Conservation (phyloP, 2,888 invertebrate genomes). For the Melinaea menophilus region DNA sequence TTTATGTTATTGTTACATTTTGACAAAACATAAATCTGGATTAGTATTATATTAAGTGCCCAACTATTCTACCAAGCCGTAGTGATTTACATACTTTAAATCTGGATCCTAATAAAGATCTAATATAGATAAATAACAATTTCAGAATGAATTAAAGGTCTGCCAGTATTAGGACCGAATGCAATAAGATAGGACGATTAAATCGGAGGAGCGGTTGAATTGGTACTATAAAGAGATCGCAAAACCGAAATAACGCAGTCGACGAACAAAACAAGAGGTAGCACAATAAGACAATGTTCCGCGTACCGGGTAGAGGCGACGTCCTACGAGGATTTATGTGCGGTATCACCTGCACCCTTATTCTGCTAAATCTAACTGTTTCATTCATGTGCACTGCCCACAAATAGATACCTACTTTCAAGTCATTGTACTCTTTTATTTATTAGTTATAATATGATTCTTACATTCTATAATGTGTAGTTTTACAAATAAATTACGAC, state of each 20-base stretch:
- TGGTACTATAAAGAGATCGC: constrained; percentile 51
- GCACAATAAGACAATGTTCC: constrained; percentile 72
- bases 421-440: constrained; percentile 25
- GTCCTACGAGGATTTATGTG: constrained; percentile 61
- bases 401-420: constrained; percentile 2
- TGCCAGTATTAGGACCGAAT: constrained; percentile 12
- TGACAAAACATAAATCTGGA: too few species aligned
- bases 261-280: constrained; percentile 60
- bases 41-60: too few species aligned
- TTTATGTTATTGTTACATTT: too few species aligned
- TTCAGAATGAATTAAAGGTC: background rate
- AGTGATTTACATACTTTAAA: too few species aligned
- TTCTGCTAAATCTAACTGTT: constrained; percentile 34
- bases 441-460: background rate
- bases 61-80: too few species aligned
- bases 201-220: constrained; percentile 30
- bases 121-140: too few species aligned
- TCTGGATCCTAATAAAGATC: too few species aligned
- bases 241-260: constrained; percentile 65
- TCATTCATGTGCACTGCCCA: constrained; percentile 34
- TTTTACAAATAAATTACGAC: too few species aligned
- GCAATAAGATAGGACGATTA: constrained; percentile 23
- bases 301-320: constrained; percentile 62
- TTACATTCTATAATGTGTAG: background rate
- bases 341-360: constrained; percentile 56